A percentile compares a stretch with the other conserved stretches of the same genome.
Evolutionary conservation across 2,888 invertebrate genomes (phyloP).

Genomic region (Lamellibrachia satsuma): DNA sequence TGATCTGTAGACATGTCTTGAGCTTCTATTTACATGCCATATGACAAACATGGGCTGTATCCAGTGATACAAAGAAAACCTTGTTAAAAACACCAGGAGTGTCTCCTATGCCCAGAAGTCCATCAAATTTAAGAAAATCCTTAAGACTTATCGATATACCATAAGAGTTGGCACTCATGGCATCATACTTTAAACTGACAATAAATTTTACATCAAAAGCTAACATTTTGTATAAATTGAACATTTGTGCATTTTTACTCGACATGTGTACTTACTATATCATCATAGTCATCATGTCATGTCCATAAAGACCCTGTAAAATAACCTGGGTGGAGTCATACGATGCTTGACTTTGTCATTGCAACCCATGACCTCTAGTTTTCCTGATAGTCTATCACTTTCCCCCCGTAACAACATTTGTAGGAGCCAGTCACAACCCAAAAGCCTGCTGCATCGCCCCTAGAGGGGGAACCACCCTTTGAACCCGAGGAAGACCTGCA

Average conservation of each 20-base stretch:
- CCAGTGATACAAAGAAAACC: too few species aligned
- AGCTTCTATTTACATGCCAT: too few species aligned
- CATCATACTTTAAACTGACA: neutral
- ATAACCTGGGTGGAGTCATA: neutral
- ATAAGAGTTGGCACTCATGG: too few species aligned
- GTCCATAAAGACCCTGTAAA: neutral
- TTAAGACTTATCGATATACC: too few species aligned
- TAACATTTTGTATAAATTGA: neutral
- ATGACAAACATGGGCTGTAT: too few species aligned
- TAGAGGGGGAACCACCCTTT: neutral
- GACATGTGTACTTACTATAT: neutral
- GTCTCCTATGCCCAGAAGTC: too few species aligned
- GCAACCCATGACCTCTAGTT: neutral
- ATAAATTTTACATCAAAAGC: neutral
- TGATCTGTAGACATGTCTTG: too few species aligned
- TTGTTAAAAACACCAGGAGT: too few species aligned
- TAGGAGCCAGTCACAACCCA: neutral
- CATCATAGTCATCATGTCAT: too few species aligned
- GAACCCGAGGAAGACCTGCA: conserved; percentile 20
- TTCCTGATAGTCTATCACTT: neutral
- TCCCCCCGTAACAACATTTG: neutral
- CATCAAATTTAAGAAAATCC: too few species aligned
- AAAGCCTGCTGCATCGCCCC: neutral
- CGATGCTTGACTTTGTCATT: neutral
- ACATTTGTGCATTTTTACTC: neutral